Base-by-base conservation (phyloP, 2,888 invertebrate genomes). In the Sesia bembeciformis region DNA sequence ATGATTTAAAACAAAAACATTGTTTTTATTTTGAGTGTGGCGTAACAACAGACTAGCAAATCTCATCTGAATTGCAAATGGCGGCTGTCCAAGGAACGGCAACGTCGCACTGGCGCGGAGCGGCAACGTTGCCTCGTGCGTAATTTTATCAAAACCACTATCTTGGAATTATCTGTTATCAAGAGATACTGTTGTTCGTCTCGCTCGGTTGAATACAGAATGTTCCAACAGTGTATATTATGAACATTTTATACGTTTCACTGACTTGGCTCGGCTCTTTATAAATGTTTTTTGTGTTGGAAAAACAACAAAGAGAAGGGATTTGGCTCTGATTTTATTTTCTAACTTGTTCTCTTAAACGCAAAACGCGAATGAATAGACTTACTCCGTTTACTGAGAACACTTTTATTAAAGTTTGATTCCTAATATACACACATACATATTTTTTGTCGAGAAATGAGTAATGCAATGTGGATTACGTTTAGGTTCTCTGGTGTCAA, bases 21-120 rank as follows among this genome's bases (percentile, higher is more conserved):
- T 82, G 83, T 83, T 84, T 84, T 84, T 84, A 82, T 83, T 84
- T 84, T 78, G 82, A 74, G 75, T 76, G 76, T 81, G 79, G 75
- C 78, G 80, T 79, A 81, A 72, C 70, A 67, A 66, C 67, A 56
- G 65, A 74, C 74, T 65, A 67, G 69, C 70, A 72, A 68, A 63
- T 67, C 73, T 73, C 76, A 80, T 78, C 73, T 74, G 73, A 81
- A 81, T 81, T 84, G 84, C 83, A 84, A 85, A 85, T 84, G 83
- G 82, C 81, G 71, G 71, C 62, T 56, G 67, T 62, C 63, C 49
- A 64, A 68, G 63, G 69, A 50, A 64, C 69, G 79, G 81, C 83
- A 84, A 81, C 84, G 70, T 67, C 73, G 81, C 79, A 58, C 61
- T 58, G 57, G 39, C 56, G 53, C 65, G 62, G 72, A 68, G 66